Percentiles rank a stretch among this genome's conserved stretches.
phyloP scores from a whole-genome alignment of 2,888 invertebrate genomes.

The Brachyptera putata region DNA sequence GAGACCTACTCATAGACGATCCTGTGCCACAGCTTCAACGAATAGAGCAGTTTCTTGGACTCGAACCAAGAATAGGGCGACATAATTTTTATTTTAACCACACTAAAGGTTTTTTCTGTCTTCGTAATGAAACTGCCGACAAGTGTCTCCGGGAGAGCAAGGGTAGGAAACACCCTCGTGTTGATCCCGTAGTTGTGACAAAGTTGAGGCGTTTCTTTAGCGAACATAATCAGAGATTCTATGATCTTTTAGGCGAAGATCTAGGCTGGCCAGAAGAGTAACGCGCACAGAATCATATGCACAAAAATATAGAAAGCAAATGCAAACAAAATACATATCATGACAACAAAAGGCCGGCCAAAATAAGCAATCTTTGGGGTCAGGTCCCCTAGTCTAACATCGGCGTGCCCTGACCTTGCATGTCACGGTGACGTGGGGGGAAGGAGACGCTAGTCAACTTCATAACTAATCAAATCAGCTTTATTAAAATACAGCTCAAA shows the following conservation, averaged over 20 bases:
- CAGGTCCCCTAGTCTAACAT: slow-evolving; percentile 18
- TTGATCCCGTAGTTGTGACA: slow-evolving; percentile 73
- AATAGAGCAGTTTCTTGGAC: slow-evolving; percentile 75
- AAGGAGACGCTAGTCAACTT: neutral
- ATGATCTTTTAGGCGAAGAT: slow-evolving; percentile 87
- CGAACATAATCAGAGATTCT: slow-evolving; percentile 88
- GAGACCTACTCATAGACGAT: slow-evolving; percentile 85
- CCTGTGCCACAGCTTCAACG: slow-evolving; percentile 82
- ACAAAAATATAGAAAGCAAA: slow-evolving; percentile 12
- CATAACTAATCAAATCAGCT: neutral
- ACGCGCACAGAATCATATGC: slow-evolving; percentile 33
- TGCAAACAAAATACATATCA: slow-evolving; percentile 17
- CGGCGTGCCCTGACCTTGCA: neutral
- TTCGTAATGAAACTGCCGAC: slow-evolving; percentile 50
- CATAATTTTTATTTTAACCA: slow-evolving; percentile 95
- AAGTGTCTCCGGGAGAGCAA: slow-evolving; percentile 81
- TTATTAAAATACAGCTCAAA: slow-evolving; percentile 3
- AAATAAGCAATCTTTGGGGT: slow-evolving; percentile 22
- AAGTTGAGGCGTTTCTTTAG: slow-evolving; percentile 81
- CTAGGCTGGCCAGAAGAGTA: slow-evolving; percentile 92
- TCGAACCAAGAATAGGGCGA: slow-evolving; percentile 64
- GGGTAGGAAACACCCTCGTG: slow-evolving; percentile 79
- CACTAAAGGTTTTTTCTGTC: slow-evolving; percentile 93
- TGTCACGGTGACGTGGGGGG: neutral
- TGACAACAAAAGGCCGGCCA: slow-evolving; percentile 24